A percentile compares a stretch with the other conserved stretches of the same genome.
phyloP scores from a whole-genome alignment of 2,888 invertebrate species.

The Hanleya hanleyi region DNA sequence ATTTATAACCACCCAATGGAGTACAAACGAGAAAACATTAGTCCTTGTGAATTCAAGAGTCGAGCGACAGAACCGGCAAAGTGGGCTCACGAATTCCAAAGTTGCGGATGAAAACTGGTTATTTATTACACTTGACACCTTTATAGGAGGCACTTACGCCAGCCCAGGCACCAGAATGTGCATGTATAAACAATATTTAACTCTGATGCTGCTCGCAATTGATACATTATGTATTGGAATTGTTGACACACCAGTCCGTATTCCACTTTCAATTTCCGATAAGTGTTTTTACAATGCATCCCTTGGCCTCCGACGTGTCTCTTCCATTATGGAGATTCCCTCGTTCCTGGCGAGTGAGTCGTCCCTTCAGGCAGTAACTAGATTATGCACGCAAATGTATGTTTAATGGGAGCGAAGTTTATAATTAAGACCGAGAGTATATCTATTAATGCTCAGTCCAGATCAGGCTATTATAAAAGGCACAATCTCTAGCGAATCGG shows the following conservation, averaged over 20 bases:
- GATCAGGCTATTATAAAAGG: background rate
- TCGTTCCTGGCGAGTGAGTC: no score
- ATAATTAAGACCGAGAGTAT: background rate
- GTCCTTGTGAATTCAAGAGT: background rate
- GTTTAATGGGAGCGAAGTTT: background rate
- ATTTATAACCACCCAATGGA: background rate
- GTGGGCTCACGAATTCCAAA: background rate
- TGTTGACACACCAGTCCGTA: background rate
- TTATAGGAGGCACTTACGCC: background rate
- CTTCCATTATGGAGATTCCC: background rate
- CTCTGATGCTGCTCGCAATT: background rate
- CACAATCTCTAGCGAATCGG: background rate
- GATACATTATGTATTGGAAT: background rate
- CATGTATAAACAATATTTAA: background rate
- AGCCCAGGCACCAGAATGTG: background rate
- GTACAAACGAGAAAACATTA: background rate
- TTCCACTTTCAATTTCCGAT: background rate
- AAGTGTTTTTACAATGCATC: background rate
- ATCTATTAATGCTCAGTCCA: background rate
- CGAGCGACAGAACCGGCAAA: background rate
- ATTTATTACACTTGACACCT: slow-evolving; percentile 4
- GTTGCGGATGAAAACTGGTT: background rate
- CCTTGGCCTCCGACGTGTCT: background rate
- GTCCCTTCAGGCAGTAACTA: no score
- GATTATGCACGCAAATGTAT: background rate